Evolutionary conservation across 1,140 invertebrate genomes (phyloP), one percentile per base, ranked within the genome.

Genomic region (Drosophila ohnishii): DNA sequence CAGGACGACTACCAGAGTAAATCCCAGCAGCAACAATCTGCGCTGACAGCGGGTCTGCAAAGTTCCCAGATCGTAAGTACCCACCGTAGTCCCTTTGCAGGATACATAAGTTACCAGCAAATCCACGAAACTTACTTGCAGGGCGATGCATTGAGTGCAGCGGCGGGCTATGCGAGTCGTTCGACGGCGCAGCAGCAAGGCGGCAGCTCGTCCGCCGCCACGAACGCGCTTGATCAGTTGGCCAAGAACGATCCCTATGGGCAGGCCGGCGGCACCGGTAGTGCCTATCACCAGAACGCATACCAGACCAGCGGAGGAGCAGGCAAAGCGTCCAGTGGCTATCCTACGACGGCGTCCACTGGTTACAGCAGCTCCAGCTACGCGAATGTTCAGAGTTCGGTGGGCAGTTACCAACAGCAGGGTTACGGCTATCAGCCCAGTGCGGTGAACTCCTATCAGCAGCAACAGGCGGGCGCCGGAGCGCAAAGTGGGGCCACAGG

Each of bases 191-290:
- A 80, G 42, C 84, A 78, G 37, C 79, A 80, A 48, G 72, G 66
- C 22, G 76, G 79, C 19, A 64, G 66, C n/a, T 66, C 71, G 14
- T 44, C 47, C 13, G 40, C 40, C 6, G 61, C 59, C 30, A 69
- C 53, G 34, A 90, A 80, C 62, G 72, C 90, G 4, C 58, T 92
- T 28, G 91, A 92, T 75, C 90, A 91, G 67, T 56, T 92, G 51
- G 73, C 88, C 59, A 92, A 91, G 57, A 90, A 57, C 55, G 91
- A 92, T 82, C 91, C 89, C 0, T 92, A 92, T 30, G 87, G 87
- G 0, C 90, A 90, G 57, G 59, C 78, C 16, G 65, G 60, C 6
- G 77, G 77, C 19, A 67, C 67, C 22, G 74, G 71, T 28, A 77
- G 72, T 9, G 74, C 73, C n/a, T 90, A 91, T 71, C 91, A 91